These are phyloP conservation scores for Grallaria varia DNA, from an alignment of 2,113 vertebrate genomes.

Conservation along the genomic window DNA sequence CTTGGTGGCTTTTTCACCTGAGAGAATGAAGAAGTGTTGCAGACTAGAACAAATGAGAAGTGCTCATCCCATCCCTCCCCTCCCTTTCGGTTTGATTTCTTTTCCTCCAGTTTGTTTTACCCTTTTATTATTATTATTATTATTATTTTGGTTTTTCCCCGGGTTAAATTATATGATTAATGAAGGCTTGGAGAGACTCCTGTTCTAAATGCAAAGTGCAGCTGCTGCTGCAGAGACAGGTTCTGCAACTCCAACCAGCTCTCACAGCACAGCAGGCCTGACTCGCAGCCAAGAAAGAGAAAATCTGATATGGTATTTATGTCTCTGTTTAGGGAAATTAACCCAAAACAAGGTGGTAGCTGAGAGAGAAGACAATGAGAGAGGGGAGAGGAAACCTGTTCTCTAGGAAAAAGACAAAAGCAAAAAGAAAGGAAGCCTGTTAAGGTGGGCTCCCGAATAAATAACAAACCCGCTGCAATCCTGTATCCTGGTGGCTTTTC, in stretches of 20 bases:
- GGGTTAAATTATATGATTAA: background rate
- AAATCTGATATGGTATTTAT: constrained; percentile 23
- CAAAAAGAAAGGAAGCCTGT: background rate
- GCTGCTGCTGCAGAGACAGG: constrained; percentile 6
- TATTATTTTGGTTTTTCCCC: background rate
- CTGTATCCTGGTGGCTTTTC: background rate
- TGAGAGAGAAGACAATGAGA: background rate
- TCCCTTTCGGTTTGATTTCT: background rate
- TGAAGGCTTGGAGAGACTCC: background rate
- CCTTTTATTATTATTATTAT: background rate
- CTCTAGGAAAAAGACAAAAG: background rate
- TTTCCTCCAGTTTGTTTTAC: background rate
- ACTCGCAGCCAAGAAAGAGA: background rate
- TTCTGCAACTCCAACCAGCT: background rate
- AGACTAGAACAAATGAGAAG: background rate
- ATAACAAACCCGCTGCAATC: background rate
- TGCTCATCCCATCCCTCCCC: background rate
- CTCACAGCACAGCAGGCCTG: constrained; percentile 46
- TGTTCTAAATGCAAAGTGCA: constrained; percentile 12
- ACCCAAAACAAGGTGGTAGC: constrained; percentile 10
- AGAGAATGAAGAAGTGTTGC: background rate
- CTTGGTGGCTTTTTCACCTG: background rate
- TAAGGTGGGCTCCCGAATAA: background rate
- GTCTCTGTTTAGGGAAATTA: constrained; percentile 38
- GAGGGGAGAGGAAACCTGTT: background rate